Conservation (phyloP, 1,140 invertebrate genomes). For the Orius insidiosus region DNA sequence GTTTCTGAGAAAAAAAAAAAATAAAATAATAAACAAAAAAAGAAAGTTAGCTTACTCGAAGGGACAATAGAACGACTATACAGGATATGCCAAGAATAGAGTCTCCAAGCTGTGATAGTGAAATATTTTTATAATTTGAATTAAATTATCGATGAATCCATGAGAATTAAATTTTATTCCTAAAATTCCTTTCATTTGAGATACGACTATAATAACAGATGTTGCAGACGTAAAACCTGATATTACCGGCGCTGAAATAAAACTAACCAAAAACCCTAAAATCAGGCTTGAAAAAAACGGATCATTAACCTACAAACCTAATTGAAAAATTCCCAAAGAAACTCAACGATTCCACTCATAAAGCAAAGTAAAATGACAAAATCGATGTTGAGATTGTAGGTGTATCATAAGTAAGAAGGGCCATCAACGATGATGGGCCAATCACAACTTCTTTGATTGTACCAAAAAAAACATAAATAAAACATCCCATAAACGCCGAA, state of each 20-base stretch:
- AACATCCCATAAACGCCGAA: slow-evolving; percentile 51
- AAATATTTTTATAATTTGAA: slow-evolving; percentile 34
- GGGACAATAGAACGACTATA: slow-evolving; percentile 40
- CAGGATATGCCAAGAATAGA: slow-evolving; percentile 42
- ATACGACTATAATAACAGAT: slow-evolving; percentile 73
- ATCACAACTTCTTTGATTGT: slow-evolving; percentile 82
- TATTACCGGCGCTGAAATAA: slow-evolving; percentile 81
- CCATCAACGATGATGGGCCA: slow-evolving; percentile 73
- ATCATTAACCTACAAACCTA: too few species aligned
- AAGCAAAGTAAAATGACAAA: slow-evolving; percentile 66
- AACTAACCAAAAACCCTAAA: slow-evolving; percentile 82
- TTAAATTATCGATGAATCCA: slow-evolving; percentile 38
- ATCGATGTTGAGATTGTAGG: slow-evolving; percentile 44
- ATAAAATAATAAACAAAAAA: too few species aligned
- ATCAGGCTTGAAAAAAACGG: slow-evolving; percentile 21
- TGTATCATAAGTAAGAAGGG: slow-evolving; percentile 61
- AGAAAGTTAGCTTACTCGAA: slow-evolving; percentile 41
- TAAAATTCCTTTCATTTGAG: slow-evolving; percentile 71
- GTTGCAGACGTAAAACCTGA: slow-evolving; percentile 86
- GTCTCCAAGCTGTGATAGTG: slow-evolving; percentile 37
- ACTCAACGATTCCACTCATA: slow-evolving; percentile 52
- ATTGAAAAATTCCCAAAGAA: slow-evolving; percentile 59
- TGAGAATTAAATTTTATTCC: slow-evolving; percentile 48
- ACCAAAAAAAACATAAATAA: slow-evolving; percentile 75
- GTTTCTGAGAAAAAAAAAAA: slow-evolving; percentile 33